Evolutionary conservation across 2,113 vertebrate species (phyloP).

Genomic region (Caranx ignobilis): DNA sequence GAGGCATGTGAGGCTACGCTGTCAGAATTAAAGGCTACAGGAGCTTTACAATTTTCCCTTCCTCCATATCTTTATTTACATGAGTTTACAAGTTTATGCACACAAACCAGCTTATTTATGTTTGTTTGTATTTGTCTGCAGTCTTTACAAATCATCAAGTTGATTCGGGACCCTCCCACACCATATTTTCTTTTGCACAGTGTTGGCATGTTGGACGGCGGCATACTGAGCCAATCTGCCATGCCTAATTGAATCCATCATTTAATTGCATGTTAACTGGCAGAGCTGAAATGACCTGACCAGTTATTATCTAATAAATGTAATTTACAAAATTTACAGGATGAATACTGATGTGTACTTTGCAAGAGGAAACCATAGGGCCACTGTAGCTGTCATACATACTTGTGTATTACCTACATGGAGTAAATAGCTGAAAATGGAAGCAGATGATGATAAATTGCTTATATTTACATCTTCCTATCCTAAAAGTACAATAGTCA

Average conservation of each 20-base stretch:
- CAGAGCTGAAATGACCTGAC: not conserved
- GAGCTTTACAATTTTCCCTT: not conserved
- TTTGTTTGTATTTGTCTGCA: not conserved
- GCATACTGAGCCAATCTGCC: slow-evolving; percentile 5
- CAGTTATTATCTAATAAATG: not conserved
- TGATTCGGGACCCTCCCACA: not conserved
- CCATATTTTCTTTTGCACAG: slow-evolving; percentile 13
- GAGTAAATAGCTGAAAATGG: too few species aligned
- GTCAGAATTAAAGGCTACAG: not conserved
- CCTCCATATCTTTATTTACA: not conserved
- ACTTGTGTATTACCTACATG: too few species aligned
- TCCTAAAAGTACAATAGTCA: too few species aligned
- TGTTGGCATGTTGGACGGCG: not conserved
- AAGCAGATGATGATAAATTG: not conserved
- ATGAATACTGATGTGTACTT: not conserved
- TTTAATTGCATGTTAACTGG: slow-evolving; percentile 1
- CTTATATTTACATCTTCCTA: not conserved
- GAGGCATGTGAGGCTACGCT: slow-evolving; percentile 17
- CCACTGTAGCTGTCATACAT: too few species aligned
- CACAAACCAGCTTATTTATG: not conserved
- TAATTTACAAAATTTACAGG: not conserved
- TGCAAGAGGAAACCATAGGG: too few species aligned
- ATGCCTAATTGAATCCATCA: slow-evolving; percentile 14
- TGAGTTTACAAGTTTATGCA: not conserved
- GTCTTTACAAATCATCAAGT: not conserved